These are phyloP conservation scores for Perdita meconis DNA, from an alignment of 2,888 invertebrate species.

Conservation along the genomic window DNA sequence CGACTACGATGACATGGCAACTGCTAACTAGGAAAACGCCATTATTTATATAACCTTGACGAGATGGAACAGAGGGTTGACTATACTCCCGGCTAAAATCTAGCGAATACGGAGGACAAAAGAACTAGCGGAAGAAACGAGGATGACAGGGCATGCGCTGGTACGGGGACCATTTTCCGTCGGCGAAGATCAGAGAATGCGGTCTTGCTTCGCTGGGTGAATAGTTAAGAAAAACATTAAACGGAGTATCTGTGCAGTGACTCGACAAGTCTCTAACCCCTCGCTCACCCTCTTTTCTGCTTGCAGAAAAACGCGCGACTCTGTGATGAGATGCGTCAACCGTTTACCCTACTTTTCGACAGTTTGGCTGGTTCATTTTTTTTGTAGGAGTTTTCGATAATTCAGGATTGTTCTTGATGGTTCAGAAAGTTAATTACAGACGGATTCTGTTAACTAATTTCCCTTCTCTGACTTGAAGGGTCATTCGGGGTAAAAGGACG, in stretches of 20 bases:
- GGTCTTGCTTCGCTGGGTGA: constrained; percentile 21
- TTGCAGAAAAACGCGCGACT: constrained; percentile 15
- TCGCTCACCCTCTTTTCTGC: constrained; percentile 1
- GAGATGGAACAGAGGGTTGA: constrained; percentile 23
- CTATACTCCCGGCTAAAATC: constrained; percentile 42
- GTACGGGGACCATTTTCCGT: constrained; percentile 58
- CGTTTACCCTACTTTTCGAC: constrained; percentile 21
- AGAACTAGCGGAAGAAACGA: constrained; percentile 31
- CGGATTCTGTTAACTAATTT: too few species aligned
- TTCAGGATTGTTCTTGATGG: too few species aligned
- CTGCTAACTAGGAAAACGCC: constrained; percentile 77
- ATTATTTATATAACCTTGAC: constrained; percentile 76
- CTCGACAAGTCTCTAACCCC: constrained; percentile 38
- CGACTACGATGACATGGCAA: constrained; percentile 70
- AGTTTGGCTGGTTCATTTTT: neutral
- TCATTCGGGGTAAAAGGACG: too few species aligned
- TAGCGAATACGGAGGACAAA: constrained; percentile 54
- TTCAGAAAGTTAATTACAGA: too few species aligned
- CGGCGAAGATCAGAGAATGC: constrained; percentile 53
- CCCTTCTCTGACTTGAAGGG: too few species aligned
- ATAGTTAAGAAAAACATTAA: constrained; percentile 53
- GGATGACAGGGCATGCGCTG: constrained; percentile 47
- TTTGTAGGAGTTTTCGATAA: neutral
- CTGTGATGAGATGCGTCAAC: constrained; percentile 3
- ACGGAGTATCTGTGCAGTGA: constrained; percentile 56